phyloP scores from a whole-genome alignment of 2,113 vertebrate genomes.

The Xiphophorus maculatus region DNA sequence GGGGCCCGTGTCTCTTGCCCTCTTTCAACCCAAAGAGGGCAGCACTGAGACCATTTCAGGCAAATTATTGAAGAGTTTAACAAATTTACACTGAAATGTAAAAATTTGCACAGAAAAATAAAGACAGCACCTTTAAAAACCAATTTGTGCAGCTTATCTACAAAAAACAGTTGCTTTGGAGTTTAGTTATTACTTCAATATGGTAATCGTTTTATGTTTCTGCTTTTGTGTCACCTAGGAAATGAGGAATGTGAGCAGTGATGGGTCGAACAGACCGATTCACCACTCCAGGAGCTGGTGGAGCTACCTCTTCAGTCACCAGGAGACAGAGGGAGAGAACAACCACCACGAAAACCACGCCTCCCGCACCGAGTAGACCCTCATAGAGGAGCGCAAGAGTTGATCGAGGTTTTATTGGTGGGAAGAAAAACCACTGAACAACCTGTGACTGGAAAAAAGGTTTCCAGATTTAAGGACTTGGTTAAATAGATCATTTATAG shows the following conservation, averaged over 20 bases:
- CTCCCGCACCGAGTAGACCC: constrained; percentile 67
- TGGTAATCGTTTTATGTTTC: not conserved
- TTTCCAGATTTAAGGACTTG: constrained; percentile 20
- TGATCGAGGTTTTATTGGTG: not conserved
- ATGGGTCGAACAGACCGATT: constrained; percentile 65
- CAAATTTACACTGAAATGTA: too few relatives aligned
- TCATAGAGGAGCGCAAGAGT: not conserved
- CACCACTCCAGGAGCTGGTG: constrained; percentile 80
- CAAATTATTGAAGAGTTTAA: too few relatives aligned
- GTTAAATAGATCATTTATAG: not conserved
- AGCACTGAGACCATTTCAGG: too few relatives aligned
- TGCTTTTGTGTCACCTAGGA: constrained; percentile 20
- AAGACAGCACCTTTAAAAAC: too few relatives aligned
- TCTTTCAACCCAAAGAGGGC: too few relatives aligned
- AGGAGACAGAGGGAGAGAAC: constrained; percentile 77
- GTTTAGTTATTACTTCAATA: too few relatives aligned
- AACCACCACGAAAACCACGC: constrained; percentile 62
- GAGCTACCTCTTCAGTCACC: constrained; percentile 80
- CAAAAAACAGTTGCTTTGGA: too few relatives aligned
- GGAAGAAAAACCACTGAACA: constrained; percentile 24
- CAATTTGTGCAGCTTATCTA: too few relatives aligned
- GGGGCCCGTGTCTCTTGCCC: too few relatives aligned
- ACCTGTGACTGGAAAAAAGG: not conserved
- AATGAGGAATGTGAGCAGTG: constrained; percentile 73
- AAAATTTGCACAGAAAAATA: too few relatives aligned